Evolutionary conservation across 2,113 vertebrate species (phyloP).

Genomic region (Struthio camelus): DNA sequence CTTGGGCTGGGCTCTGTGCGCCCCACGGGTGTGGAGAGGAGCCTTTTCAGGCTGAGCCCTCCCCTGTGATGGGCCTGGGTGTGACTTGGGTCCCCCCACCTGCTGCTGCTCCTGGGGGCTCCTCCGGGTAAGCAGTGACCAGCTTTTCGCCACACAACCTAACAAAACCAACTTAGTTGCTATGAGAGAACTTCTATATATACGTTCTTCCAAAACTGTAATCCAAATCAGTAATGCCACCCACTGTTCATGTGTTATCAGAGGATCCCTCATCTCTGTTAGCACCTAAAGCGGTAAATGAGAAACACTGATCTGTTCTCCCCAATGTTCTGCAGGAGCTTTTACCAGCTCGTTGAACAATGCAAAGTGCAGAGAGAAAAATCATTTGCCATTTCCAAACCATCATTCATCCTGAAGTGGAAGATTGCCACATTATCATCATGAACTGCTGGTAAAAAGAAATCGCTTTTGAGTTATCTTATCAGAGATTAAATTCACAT

Average conservation of each 20-base stretch:
- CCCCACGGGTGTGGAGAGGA: neutral
- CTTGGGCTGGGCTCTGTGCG: neutral
- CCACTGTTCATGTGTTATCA: neutral
- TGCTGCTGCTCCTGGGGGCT: neutral
- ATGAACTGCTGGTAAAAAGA: neutral
- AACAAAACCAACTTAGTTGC: neutral
- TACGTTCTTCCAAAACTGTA: neutral
- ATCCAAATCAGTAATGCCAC: neutral
- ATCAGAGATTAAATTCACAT: neutral
- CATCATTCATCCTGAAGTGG: neutral
- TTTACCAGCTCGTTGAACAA: neutral
- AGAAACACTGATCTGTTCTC: neutral
- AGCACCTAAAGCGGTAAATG: neutral
- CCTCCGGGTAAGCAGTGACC: neutral
- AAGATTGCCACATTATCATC: neutral
- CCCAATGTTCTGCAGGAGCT: neutral
- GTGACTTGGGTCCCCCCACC: neutral
- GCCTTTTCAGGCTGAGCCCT: neutral
- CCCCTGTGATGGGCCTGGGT: neutral
- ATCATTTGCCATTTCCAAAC: neutral
- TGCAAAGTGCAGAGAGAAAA: neutral
- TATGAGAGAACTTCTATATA: neutral
- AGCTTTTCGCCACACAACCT: neutral
- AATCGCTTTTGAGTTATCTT: neutral
- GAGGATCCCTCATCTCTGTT: neutral